phyloP scores from a whole-genome alignment of 2,113 vertebrate genomes.

The Axis porcinus region DNA sequence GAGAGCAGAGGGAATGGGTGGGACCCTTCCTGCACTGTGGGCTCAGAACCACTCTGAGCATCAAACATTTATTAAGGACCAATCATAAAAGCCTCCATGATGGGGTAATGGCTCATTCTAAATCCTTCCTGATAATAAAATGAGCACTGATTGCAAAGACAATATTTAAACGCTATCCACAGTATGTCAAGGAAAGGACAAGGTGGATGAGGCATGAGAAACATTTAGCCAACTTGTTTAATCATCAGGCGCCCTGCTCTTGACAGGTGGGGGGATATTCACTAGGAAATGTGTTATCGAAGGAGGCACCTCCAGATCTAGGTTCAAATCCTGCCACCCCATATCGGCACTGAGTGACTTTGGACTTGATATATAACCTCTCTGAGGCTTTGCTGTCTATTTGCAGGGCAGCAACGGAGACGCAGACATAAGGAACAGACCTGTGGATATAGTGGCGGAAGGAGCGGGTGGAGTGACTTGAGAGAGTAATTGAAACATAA shows the following conservation, averaged over 20 bases:
- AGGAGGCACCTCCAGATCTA: not conserved
- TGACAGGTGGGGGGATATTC: not conserved
- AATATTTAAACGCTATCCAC: conserved; percentile 63
- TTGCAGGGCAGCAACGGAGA: not conserved
- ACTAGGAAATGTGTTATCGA: not conserved
- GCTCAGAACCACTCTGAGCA: conserved; percentile 35
- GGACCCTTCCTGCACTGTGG: not conserved
- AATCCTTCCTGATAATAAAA: conserved; percentile 71
- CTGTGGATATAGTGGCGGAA: not conserved
- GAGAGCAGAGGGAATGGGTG: conserved; percentile 14
- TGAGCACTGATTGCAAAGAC: conserved; percentile 52
- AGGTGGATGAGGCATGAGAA: not conserved
- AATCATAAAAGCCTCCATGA: conserved; percentile 51
- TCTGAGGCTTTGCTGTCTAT: not conserved
- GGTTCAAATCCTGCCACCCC: not conserved
- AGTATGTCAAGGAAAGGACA: conserved; percentile 57
- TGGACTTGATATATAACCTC: not conserved
- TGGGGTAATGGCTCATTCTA: conserved; percentile 58
- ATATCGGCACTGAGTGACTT: not conserved
- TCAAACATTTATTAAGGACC: conserved; percentile 66
- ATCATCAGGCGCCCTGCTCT: not conserved
- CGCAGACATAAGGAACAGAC: not conserved
- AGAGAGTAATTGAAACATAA: not conserved
- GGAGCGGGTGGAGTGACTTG: not conserved
- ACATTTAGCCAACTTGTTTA: conserved; percentile 6